Conservation (phyloP, 2,888 invertebrate species). For the Chrysolina oricalcia region DNA sequence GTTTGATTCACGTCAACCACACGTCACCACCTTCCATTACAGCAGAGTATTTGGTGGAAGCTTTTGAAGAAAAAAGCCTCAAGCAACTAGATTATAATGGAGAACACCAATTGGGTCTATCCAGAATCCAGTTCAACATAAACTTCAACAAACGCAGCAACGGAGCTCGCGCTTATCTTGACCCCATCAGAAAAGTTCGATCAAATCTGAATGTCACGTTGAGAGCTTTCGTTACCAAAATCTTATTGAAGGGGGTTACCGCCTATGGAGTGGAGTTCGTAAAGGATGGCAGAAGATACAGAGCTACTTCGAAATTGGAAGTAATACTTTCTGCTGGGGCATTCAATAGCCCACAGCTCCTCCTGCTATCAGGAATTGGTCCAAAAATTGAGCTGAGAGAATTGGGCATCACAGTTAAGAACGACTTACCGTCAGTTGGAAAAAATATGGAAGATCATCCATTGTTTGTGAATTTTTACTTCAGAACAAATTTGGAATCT, state of each 20-base stretch:
- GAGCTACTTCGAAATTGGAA: slow-evolving; percentile 79
- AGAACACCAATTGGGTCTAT: slow-evolving; percentile 26
- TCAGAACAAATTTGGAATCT: slow-evolving; percentile 25
- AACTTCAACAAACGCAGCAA: slow-evolving; percentile 38
- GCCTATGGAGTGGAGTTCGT: slow-evolving; percentile 41
- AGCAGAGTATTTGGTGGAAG: slow-evolving; percentile 57
- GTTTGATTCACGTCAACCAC: slow-evolving; percentile 71
- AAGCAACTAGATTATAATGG: slow-evolving; percentile 40
- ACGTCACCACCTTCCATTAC: slow-evolving; percentile 31
- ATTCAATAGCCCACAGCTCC: slow-evolving; percentile 88
- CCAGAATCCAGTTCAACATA: slow-evolving; percentile 38
- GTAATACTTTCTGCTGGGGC: slow-evolving; percentile 87
- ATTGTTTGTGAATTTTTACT: slow-evolving; percentile 23
- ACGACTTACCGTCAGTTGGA: slow-evolving; percentile 80
- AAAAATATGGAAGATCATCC: slow-evolving; percentile 86
- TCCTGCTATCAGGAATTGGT: slow-evolving; percentile 90
- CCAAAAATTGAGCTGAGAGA: slow-evolving; percentile 77
- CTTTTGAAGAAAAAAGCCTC: slow-evolving; percentile 71
- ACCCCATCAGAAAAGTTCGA: slow-evolving; percentile 23
- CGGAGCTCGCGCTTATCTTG: slow-evolving; percentile 37
- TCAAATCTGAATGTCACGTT: slow-evolving; percentile 72
- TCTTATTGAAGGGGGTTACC: slow-evolving; percentile 4
- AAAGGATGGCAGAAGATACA: slow-evolving; percentile 59
- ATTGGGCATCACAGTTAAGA: slow-evolving; percentile 76
- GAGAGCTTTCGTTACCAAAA: slow-evolving; percentile 66